These are phyloP conservation scores for Malacosoma neustria DNA, from an alignment of 2,888 invertebrate species.

Conservation along the genomic window DNA sequence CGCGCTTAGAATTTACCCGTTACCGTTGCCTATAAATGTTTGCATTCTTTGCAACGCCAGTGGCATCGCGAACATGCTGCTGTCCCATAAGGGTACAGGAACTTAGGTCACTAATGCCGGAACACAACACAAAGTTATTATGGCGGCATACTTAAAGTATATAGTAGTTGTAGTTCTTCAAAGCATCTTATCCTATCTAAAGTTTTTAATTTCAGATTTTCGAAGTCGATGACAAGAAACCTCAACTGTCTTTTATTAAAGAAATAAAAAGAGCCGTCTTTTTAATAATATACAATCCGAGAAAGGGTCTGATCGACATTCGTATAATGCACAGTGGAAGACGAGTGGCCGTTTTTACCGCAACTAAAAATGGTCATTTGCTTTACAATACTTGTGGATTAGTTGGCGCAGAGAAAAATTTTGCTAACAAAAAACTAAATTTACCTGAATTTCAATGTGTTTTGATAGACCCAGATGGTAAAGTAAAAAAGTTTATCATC, in stretches of 20 bases:
- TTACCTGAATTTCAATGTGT: conserved; percentile 82
- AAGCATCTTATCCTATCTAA: too few species aligned
- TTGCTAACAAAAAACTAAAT: conserved; percentile 72
- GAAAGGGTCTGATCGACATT: conserved; percentile 93
- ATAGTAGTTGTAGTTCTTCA: too few species aligned
- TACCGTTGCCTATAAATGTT: too few species aligned
- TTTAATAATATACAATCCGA: conserved; percentile 93
- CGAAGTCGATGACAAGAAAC: conserved; percentile 56
- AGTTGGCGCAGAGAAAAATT: conserved; percentile 79
- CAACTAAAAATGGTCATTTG: conserved; percentile 87
- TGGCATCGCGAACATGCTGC: too few species aligned
- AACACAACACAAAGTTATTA: too few species aligned
- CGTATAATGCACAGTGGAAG: conserved; percentile 93
- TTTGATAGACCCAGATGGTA: conserved; percentile 88
- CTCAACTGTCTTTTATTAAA: conserved; percentile 51
- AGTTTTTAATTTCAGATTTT: conserved; percentile 66
- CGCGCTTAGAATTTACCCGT: too few species aligned
- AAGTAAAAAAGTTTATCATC: conserved; percentile 86
- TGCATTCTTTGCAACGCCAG: too few species aligned
- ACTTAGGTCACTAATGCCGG: too few species aligned
- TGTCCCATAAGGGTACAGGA: too few species aligned
- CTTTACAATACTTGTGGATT: conserved; percentile 88
- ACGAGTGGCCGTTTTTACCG: conserved; percentile 92
- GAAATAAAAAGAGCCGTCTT: conserved; percentile 82
- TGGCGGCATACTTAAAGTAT: too few species aligned